Evolutionary conservation across 2,888 invertebrate species (phyloP).

Genomic region (Phaonia tiefii): DNA sequence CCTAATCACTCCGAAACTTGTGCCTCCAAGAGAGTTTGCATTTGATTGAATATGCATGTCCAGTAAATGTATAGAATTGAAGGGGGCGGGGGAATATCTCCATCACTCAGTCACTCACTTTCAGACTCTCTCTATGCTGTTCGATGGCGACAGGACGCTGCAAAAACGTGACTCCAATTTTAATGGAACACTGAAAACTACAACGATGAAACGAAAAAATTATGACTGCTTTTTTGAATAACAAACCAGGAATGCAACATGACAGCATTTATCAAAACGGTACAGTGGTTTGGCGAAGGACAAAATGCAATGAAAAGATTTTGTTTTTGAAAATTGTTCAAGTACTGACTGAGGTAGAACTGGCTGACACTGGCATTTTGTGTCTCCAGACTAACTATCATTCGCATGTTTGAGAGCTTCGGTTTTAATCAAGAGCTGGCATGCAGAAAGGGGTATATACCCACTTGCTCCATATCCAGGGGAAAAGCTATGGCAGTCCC

Average conservation of each 20-base stretch:
- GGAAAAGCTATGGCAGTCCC: too few relatives aligned
- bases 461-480: too few relatives aligned
- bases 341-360: too few relatives aligned
- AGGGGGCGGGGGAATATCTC: slow-evolving; percentile 47
- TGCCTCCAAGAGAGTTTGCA: neutral
- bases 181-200: slow-evolving; percentile 44
- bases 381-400: too few relatives aligned
- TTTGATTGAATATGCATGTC: slow-evolving; percentile 28
- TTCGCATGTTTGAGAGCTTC: too few relatives aligned
- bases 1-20: slow-evolving; percentile 46
- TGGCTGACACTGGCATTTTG: too few relatives aligned
- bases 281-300: neutral
- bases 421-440: too few relatives aligned
- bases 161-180: slow-evolving; percentile 66
- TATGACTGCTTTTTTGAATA: slow-evolving; percentile 59
- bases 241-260: slow-evolving; percentile 58
- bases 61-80: slow-evolving; percentile 49
- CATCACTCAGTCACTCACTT: too few relatives aligned
- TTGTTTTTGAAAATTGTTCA: too few relatives aligned
- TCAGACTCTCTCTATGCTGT: too few relatives aligned
- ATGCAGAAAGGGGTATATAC: too few relatives aligned
- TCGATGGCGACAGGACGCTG: slow-evolving; percentile 63
- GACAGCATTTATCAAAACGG: slow-evolving; percentile 36
- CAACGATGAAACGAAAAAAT: slow-evolving; percentile 32
- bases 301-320: neutral